Evolutionary conservation across 2,113 vertebrate species (phyloP).

Genomic region (Hypanus sabinus): DNA sequence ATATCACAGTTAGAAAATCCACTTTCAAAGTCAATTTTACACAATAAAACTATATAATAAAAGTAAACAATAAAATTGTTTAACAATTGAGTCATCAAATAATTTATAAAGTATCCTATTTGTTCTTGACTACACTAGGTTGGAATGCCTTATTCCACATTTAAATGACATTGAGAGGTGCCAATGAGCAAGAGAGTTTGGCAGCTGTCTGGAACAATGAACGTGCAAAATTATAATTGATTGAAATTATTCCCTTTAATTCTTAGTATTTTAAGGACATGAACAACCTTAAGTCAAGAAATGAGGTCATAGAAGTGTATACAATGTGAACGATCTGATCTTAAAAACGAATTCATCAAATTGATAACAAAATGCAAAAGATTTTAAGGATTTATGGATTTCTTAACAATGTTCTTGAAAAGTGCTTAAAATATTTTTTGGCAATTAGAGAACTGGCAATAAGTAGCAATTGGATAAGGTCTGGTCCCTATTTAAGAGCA

Average conservation of each 20-base stretch:
- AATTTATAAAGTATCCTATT: background rate
- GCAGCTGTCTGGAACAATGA: background rate
- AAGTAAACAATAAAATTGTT: too few species aligned
- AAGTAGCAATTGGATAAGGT: background rate
- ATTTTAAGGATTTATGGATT: background rate
- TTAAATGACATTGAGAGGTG: background rate
- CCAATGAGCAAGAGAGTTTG: background rate
- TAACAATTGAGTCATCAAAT: background rate
- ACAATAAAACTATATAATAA: too few species aligned
- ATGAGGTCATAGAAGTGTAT: background rate
- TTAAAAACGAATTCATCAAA: background rate
- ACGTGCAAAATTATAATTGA: background rate
- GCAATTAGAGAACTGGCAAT: background rate
- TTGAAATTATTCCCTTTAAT: background rate
- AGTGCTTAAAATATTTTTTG: background rate
- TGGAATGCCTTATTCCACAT: too few species aligned
- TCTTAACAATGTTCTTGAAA: background rate
- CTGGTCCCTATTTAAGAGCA: background rate
- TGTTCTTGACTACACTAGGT: background rate
- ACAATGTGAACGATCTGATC: background rate
- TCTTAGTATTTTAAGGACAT: background rate
- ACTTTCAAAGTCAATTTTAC: conserved; percentile 46
- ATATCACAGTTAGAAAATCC: conserved; percentile 71
- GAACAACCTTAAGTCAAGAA: background rate
- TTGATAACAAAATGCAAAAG: background rate